Evolutionary conservation across 2,113 vertebrate species (phyloP), one percentile per base, ranked within the genome.

Genomic region (Felis chaus): DNA sequence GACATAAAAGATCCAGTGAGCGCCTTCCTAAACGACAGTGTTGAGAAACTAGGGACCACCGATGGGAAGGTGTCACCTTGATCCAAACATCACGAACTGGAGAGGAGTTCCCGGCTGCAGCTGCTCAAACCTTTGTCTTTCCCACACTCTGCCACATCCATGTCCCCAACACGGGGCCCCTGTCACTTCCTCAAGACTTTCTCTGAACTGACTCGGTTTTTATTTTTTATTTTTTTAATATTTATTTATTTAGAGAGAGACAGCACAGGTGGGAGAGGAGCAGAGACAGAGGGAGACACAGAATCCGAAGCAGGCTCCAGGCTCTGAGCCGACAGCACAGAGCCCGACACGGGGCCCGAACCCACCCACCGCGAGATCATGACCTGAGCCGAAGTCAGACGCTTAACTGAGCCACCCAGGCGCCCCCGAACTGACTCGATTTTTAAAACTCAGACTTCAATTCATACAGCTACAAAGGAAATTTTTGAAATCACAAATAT

Each of bases 111-210:
- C 21, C 45, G 18, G 14, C 50, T 33, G 36, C 25, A 36, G 50
- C 33, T 18, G 36, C 41, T 91, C 11, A 39, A 16, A n/a, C 31
- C 18, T 57, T 10, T 21, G 16, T 31, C n/a, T 25, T 57, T 29
- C 69, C 63, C 80, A 18, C 14, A 5, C 80, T 39, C 55, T 41
- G 55, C 57, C 33, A 31, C 5, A 21, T 33, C 29, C 79, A 19
- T 12, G 9, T 16, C 33, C 63, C 33, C 7, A 2, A 1, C 31
- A 31, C 5, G 6, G 1, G 5, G 5, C 5, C 2, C 7, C 14
- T 13, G 29, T 27, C 50, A 31, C 31, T 65, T n/a, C 66, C 76
- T 48, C 36, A 5, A 12, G 68, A 16, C 8, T 57, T 57, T 91
- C 88, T 68, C 79, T 36, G 8, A 86, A 39, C 5, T 39, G 55